Evolutionary conservation across 2,888 invertebrate species (phyloP), one percentile per base, ranked within the genome.

Genomic region (Tillus elongatus): DNA sequence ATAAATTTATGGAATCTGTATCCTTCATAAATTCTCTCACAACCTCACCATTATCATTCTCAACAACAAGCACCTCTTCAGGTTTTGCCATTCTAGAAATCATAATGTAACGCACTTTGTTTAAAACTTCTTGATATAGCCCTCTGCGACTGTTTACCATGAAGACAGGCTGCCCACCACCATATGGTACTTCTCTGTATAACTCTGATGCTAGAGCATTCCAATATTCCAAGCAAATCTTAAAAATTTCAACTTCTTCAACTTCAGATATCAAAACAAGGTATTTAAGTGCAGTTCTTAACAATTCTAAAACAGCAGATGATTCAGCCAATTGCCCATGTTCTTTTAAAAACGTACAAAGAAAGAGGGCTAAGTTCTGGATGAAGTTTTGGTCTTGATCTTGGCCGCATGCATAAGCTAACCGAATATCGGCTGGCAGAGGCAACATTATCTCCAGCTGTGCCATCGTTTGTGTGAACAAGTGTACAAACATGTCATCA

Each of bases 11-110:
- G 24, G 97, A 89, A 72, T 99, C 98, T 24, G 98, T 99, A 67
- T 99, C 98, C 69, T 97, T 98, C 92, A 99, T 97, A 63, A 98
- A 96, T 66, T 99, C 98, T 44, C 98, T 73, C 6, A 99, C 97
- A 42, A 98, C 95, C 70, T 98, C 97, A 27, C 97, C 97, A 67
- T 98, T 96, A 63, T 99, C 98, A 71, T 98, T 99, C 68, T 99
- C 98, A 27, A 99, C 97, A 30, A 99, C 95, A 42, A 99, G 74
- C 19, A 99, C 98, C 70, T 99, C 98, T 68, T 99, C 98, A 1
- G 98, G 98, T 65, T 96, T 97, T 11, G 97, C 98, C 98, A 99
- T 99, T 54, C 97, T 79, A 41, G 92, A 92, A 58, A 99, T 98
- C 95, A 99, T 97, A 31, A 95, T 93, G 58, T 88, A 88, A 29